phyloP scores from a whole-genome alignment of 2,113 vertebrate genomes.

The Macrotis lagotis region DNA sequence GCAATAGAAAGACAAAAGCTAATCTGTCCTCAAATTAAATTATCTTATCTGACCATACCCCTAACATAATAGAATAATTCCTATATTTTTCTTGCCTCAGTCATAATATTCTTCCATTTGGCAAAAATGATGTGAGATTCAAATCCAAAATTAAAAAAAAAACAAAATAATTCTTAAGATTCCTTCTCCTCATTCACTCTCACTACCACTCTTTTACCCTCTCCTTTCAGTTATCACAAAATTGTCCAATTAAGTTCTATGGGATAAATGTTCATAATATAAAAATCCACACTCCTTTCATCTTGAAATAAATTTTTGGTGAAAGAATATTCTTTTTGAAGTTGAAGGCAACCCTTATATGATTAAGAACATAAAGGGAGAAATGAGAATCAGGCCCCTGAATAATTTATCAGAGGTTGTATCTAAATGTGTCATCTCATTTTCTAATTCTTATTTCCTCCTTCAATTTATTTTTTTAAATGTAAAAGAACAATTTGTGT shows the following conservation, averaged over 20 bases:
- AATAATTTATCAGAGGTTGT: not conserved
- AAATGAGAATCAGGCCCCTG: not conserved
- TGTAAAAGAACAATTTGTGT: slow-evolving; percentile 6
- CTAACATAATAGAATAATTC: not conserved
- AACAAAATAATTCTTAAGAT: not conserved
- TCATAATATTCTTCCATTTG: not conserved
- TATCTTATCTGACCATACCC: not conserved
- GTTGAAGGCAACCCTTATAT: not conserved
- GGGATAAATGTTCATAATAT: not conserved
- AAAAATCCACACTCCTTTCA: not conserved
- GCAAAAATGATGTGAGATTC: not conserved
- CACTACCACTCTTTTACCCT: not conserved
- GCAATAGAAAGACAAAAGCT: not conserved
- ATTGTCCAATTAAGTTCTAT: not conserved
- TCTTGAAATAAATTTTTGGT: slow-evolving; percentile 19
- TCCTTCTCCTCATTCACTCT: slow-evolving; percentile 4
- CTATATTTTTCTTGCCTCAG: not conserved
- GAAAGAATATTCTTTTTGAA: not conserved
- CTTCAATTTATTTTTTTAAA: not conserved
- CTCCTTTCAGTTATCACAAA: not conserved
- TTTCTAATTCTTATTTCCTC: slow-evolving; percentile 29
- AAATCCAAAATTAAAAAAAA: slow-evolving; percentile 5
- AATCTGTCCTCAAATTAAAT: not conserved
- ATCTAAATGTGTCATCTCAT: not conserved
- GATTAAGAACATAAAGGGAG: not conserved